A percentile compares a stretch with the other conserved stretches of the same genome.
Conservation (phyloP, 2,113 vertebrate genomes). For the Eolophus roseicapilla region DNA sequence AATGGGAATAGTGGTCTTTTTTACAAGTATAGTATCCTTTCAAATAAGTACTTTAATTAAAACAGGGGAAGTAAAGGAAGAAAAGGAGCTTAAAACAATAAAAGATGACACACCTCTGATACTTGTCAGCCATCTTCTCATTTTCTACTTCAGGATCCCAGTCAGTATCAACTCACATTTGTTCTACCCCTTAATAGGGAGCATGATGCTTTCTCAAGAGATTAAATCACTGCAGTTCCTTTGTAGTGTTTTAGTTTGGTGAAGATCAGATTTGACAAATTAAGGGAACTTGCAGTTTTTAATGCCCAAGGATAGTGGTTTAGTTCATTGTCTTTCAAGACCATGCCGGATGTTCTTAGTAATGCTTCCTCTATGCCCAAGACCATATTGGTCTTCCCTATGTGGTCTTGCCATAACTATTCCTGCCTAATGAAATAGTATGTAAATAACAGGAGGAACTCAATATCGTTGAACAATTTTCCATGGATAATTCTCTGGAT, state of each 20-base stretch:
- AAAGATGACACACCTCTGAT: neutral
- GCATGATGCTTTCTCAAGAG: neutral
- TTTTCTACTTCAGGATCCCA: neutral
- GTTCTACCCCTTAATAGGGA: neutral
- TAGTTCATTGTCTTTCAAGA: neutral
- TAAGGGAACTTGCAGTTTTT: neutral
- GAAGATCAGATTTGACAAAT: neutral
- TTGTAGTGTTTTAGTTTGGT: neutral
- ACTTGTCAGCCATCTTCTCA: neutral
- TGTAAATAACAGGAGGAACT: neutral
- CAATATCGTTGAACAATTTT: neutral
- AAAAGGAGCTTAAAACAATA: neutral
- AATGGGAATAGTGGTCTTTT: neutral
- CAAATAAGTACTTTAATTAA: neutral
- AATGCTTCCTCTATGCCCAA: neutral
- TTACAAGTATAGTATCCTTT: neutral
- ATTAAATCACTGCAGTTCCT: neutral
- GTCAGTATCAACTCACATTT: neutral
- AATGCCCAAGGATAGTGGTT: neutral
- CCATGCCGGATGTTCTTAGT: neutral
- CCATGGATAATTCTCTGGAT: neutral
- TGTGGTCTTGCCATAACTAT: neutral
- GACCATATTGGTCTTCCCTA: neutral
- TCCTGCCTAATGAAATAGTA: neutral
- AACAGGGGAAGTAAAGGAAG: neutral